Conservation (phyloP, 2,888 invertebrate species). For the Yponomeuta sedellus region DNA sequence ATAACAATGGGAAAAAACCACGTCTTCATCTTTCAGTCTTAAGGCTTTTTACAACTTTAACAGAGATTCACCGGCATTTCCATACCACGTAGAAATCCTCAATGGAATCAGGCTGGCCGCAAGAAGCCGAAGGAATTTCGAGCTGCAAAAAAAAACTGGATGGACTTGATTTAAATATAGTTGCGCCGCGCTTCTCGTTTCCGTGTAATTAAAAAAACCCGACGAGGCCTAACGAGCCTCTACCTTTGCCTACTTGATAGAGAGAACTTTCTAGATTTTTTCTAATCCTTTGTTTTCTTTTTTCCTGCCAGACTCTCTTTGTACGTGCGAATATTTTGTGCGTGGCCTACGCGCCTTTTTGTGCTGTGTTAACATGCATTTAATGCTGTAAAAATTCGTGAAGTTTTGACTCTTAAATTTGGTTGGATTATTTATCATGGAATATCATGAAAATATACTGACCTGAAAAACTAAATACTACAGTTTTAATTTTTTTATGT, state of each 20-base stretch:
- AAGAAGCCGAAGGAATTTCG: background rate
- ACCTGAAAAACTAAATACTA: no score
- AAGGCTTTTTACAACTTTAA: background rate
- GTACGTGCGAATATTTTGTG: background rate
- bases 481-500: no score
- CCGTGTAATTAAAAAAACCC: slow-evolving; percentile 54
- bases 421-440: no score
- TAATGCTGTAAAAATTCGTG: background rate
- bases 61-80: background rate
- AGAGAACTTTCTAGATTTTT: slow-evolving; percentile 16
- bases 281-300: background rate
- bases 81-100: background rate
- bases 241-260: slow-evolving; percentile 33
- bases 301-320: background rate
- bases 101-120: slow-evolving; percentile 5
- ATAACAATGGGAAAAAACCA: no score
- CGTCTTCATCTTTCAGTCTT: no score
- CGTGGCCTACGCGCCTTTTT: background rate
- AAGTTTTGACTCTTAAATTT: no score
- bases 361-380: background rate
- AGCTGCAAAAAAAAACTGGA: slow-evolving; percentile 1
- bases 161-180: slow-evolving; percentile 7
- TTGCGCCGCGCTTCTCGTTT: slow-evolving; percentile 32
- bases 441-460: no score
- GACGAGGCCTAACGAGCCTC: slow-evolving; percentile 49